Evolutionary conservation across 2,888 invertebrate genomes (phyloP).

Genomic region (Zaprionus obscuricornis): DNA sequence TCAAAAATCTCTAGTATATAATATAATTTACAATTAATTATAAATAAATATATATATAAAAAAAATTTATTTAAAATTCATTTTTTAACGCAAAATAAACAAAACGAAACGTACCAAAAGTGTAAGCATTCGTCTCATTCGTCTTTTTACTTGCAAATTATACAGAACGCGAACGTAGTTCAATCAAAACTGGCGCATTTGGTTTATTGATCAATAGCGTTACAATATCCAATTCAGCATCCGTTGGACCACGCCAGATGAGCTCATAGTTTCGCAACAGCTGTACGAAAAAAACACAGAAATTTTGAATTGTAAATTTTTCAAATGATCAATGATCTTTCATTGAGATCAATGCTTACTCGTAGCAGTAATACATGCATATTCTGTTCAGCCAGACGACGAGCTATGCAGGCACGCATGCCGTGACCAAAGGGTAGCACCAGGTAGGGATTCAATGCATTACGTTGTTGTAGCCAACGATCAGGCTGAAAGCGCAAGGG

Average conservation of each 20-base stretch:
- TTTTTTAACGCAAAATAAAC: constrained; percentile 33
- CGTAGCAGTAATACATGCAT: constrained; percentile 89
- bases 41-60: constrained; percentile 44
- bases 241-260: constrained; percentile 86
- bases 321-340: background rate
- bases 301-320: constrained; percentile 37
- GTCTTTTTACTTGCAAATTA: constrained; percentile 54
- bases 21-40: constrained; percentile 67
- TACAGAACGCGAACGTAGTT: constrained; percentile 55
- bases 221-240: constrained; percentile 85
- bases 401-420: constrained; percentile 92
- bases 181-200: constrained; percentile 84
- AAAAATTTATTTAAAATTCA: constrained; percentile 42
- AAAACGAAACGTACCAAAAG: background rate
- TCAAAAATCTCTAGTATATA: constrained; percentile 55
- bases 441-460: constrained; percentile 87
- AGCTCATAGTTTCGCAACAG: constrained; percentile 75
- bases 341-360: constrained; percentile 85
- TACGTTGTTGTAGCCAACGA: constrained; percentile 86
- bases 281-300: constrained; percentile 42
- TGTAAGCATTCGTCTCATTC: background rate
- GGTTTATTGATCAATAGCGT: constrained; percentile 93
- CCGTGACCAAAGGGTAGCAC: constrained; percentile 95
- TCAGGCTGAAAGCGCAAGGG: constrained; percentile 90
- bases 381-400: constrained; percentile 93